Base-by-base conservation (phyloP, 2,888 invertebrate species). In the Odontomyia ornata region DNA sequence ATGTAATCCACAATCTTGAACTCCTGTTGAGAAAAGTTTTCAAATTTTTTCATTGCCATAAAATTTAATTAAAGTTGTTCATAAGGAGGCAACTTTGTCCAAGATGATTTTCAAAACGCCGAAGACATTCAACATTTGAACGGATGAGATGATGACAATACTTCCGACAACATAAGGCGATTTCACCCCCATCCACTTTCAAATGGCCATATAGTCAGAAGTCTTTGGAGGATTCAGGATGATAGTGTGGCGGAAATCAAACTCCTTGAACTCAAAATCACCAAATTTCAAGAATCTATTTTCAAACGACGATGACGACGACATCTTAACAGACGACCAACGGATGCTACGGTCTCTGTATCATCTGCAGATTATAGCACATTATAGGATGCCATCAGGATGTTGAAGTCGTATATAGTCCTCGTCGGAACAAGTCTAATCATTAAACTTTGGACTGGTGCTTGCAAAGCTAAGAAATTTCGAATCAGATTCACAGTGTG, bases 281-380 rank as follows among this genome's bases (percentile, higher is more conserved):
- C 46, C 18, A 69, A 69, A 30, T 69, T 67, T 47, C 30, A 25
- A 30, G 30, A 64, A 69, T 69, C 47, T 69, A 69, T 69, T 65
- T 65, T 27, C 18, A 65, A 65, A 47, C 30, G 69, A 65, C 65
- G 36, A 65, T 36, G 36, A 36, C 36, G 30, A 43, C 27, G 65
- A 47, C 69, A 69, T 69, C 47, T 47, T 69, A 69, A 47, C 30
- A 69, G 69, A 11, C 46, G 69, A 47, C 69, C 69, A 69, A 25
- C 73, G 73, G 73, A 73, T 73, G 73, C 18, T 57, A n/a, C 57
- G 57, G 57, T 57, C 57, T 30, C 73, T 73, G 73, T 73, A 73
- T 73, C 73, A 73, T 73, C 73, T 73, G 73, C 23, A 73, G 73
- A 73, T 73, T 73, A 73, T 73, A 36, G 73, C 72, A 73, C 43